Evolutionary conservation across 1,140 invertebrate genomes (phyloP).

Genomic region (Mesaphorura yosii): DNA sequence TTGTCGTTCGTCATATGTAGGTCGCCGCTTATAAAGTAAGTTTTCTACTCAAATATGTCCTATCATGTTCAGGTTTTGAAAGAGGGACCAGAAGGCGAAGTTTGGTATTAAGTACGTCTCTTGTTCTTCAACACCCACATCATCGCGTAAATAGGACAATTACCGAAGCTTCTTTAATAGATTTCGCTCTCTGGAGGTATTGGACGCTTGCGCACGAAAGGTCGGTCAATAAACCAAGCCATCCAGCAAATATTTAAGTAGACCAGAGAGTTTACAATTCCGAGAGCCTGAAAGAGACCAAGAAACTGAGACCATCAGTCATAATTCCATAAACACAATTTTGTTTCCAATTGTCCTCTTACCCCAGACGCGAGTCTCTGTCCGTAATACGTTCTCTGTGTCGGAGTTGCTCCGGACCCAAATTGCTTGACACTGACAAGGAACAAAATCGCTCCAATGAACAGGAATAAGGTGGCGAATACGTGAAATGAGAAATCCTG

Average conservation of each 20-base stretch:
- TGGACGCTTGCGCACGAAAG: too few relatives aligned
- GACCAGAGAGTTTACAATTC: background rate
- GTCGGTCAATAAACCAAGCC: too few relatives aligned
- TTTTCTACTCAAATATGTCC: too few relatives aligned
- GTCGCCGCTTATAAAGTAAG: too few relatives aligned
- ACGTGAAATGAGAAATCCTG: background rate
- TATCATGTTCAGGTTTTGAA: background rate
- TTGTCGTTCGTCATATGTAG: too few relatives aligned
- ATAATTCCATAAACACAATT: background rate
- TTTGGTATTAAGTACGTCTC: background rate
- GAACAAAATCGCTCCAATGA: background rate
- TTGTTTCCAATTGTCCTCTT: background rate
- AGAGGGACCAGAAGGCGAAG: background rate
- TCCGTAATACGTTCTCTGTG: background rate
- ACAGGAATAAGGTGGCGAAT: background rate
- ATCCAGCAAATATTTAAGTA: background rate
- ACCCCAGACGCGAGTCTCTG: background rate
- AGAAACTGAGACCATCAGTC: background rate
- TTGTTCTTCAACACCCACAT: background rate
- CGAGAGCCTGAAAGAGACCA: constrained; percentile 7
- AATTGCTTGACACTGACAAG: background rate
- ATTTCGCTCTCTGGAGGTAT: background rate
- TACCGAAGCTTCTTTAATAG: background rate
- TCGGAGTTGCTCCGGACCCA: too few relatives aligned
- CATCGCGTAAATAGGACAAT: background rate